A percentile compares a stretch with the other conserved stretches of the same genome.
These are phyloP conservation scores for Sarotherodon lohbergeri DNA, from an alignment of 2,113 vertebrate species.

Conservation along the genomic window DNA sequence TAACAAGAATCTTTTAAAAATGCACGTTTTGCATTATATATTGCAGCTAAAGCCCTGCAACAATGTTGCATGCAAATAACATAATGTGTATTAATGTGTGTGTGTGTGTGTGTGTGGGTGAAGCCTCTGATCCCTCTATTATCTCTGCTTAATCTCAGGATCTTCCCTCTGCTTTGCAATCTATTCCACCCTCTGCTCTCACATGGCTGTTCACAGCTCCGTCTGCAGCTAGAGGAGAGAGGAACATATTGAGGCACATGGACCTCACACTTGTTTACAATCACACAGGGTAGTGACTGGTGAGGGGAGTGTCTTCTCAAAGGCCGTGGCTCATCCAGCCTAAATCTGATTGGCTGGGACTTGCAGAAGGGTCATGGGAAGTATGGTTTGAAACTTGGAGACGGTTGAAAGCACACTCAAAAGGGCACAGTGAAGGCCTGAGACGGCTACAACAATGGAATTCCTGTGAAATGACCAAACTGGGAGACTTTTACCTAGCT, in stretches of 20 bases:
- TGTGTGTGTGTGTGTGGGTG: neutral
- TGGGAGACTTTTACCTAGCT: neutral
- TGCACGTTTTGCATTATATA: neutral
- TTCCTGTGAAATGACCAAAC: constrained; percentile 23
- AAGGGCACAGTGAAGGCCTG: neutral
- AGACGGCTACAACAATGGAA: constrained; percentile 12
- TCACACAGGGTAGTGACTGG: constrained; percentile 5
- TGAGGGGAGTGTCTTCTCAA: neutral
- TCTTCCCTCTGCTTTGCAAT: neutral
- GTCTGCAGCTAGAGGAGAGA: neutral
- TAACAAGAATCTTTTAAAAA: neutral
- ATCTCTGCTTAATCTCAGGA: neutral
- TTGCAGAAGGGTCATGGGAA: neutral
- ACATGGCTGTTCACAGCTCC: constrained; percentile 48
- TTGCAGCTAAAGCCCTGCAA: neutral
- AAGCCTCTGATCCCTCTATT: neutral
- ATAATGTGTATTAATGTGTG: neutral
- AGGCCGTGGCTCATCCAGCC: constrained; percentile 7
- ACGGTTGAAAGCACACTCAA: neutral
- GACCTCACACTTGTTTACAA: constrained; percentile 56
- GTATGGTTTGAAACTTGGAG: constrained; percentile 17
- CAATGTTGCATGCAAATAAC: neutral
- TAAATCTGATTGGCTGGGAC: constrained; percentile 5
- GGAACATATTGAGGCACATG: constrained; percentile 59
- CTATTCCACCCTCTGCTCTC: constrained; percentile 39